A percentile compares a stretch with the other conserved stretches of the same genome.
Evolutionary conservation across 2,888 invertebrate genomes (phyloP).

Genomic region (Copidosoma aretas): DNA sequence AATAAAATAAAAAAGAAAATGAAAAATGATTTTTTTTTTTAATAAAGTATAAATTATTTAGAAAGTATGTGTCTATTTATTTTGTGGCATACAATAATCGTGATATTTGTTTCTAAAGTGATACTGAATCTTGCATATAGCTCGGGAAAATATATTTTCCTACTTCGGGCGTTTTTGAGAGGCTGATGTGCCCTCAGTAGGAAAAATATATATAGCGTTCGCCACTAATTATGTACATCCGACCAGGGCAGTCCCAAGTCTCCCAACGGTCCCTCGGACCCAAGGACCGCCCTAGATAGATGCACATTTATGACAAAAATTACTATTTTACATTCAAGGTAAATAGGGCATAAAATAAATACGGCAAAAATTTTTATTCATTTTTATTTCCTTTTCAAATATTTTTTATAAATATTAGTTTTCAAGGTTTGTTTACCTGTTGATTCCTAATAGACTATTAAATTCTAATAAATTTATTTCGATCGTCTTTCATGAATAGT

Average conservation of each 20-base stretch:
- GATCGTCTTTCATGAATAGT: too few relatives aligned
- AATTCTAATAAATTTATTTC: too few relatives aligned
- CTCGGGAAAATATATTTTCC: neutral
- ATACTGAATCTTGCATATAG: neutral
- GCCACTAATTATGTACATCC: too few relatives aligned
- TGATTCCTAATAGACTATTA: too few relatives aligned
- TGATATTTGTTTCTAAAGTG: neutral
- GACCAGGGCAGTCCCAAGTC: too few relatives aligned
- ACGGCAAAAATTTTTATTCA: neutral
- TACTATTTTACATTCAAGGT: neutral
- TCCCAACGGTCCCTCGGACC: too few relatives aligned
- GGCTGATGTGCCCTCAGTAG: too few relatives aligned
- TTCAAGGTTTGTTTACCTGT: constrained; percentile 8
- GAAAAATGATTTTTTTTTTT: constrained; percentile 24
- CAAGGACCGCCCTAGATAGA: too few relatives aligned
- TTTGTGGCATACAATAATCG: constrained; percentile 12
- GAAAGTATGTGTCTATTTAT: constrained; percentile 31
- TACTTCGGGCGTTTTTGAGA: too few relatives aligned
- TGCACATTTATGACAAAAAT: too few relatives aligned
- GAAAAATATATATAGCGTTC: too few relatives aligned
- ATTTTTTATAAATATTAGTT: constrained; percentile 10
- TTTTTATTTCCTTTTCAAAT: constrained; percentile 28
- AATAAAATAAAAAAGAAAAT: constrained; percentile 25
- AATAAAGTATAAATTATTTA: constrained; percentile 28
- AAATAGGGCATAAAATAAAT: neutral